Conservation (phyloP, 2,888 invertebrate genomes). For the Spicauda simplicius region DNA sequence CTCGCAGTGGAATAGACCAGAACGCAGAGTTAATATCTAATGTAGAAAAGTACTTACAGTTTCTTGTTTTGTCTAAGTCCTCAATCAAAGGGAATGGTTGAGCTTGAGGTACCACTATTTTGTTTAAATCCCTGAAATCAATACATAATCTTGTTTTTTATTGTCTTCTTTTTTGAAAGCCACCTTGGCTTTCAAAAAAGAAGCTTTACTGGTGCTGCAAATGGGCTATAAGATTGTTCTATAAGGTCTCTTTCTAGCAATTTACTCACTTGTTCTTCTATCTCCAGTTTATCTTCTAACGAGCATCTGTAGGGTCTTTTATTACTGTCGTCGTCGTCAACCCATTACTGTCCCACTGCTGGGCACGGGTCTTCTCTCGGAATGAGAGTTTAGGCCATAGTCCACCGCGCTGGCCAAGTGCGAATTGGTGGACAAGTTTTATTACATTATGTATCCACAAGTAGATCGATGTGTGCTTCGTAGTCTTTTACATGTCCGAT, state of each 20-base stretch:
- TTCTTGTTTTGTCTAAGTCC: no score
- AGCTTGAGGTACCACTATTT: no score
- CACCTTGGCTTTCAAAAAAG: no score
- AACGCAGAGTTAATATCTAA: conserved; percentile 44
- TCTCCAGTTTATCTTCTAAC: conserved; percentile 44
- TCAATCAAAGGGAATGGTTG: no score
- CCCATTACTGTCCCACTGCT: no score
- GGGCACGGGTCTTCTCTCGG: no score
- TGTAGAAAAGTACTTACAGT: no score
- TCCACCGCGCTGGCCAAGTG: no score
- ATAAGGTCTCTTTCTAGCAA: conserved; percentile 41
- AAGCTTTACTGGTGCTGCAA: conserved; percentile 43
- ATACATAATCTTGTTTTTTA: conserved; percentile 48
- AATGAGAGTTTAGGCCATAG: no score
- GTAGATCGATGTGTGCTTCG: conserved; percentile 42
- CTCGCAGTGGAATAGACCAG: conserved; percentile 55
- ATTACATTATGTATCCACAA: conserved; percentile 43
- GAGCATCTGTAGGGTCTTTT: conserved; percentile 44
- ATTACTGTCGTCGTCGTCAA: no score
- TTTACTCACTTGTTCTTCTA: conserved; percentile 42
- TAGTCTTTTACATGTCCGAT: conserved; percentile 38
- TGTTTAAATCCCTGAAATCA: not conserved
- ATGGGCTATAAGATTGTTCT: conserved; percentile 47
- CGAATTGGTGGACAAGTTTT: no score
- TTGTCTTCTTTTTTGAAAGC: conserved; percentile 39